These are phyloP conservation scores for Numenius phaeopus DNA, from an alignment of 2,797 vertebrate species.

Conservation along the genomic window DNA sequence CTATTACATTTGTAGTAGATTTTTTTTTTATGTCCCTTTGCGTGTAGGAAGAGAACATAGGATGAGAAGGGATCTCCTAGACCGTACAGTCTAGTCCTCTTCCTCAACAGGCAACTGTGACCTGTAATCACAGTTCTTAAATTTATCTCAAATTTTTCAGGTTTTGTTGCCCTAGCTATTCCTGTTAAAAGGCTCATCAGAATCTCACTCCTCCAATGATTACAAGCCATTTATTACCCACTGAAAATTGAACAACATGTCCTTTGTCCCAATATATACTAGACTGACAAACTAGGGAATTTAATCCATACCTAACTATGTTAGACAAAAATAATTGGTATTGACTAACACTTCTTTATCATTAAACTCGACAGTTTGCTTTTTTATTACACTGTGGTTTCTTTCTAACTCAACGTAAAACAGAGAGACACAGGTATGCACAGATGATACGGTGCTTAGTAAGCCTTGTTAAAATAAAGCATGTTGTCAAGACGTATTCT, in stretches of 20 bases:
- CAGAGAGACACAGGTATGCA: not conserved
- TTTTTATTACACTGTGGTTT: not conserved
- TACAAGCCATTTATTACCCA: not conserved
- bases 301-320: not conserved
- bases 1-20: not conserved
- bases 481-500: not conserved
- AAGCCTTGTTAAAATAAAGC: not conserved
- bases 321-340: not conserved
- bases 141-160: not conserved
- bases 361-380: not conserved
- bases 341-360: not conserved
- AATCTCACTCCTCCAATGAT: not conserved
- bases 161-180: not conserved
- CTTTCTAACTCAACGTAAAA: not conserved
- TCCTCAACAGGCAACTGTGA: not conserved
- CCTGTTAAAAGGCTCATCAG: not conserved
- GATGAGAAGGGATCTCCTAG: not conserved
- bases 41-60: not conserved
- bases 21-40: not conserved
- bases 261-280: not conserved
- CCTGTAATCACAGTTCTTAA: not conserved
- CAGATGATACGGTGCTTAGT: not conserved
- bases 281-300: not conserved
- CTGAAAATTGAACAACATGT: not conserved
- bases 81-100: not conserved